phyloP scores from a whole-genome alignment of 2,113 vertebrate species.

The Mirounga angustirostris region DNA sequence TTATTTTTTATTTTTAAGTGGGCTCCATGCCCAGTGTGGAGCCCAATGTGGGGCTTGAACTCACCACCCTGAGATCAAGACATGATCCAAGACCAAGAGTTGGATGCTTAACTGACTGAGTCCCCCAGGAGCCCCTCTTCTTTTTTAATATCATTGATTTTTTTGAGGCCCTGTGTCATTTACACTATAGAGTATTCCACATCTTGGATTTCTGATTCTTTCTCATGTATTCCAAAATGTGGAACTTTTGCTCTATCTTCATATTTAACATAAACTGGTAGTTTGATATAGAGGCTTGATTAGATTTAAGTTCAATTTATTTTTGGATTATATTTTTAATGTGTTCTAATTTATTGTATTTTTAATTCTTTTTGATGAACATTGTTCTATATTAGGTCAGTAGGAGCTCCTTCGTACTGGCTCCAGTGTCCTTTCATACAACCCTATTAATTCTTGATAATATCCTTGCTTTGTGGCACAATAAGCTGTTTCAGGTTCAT shows the following conservation, averaged over 20 bases:
- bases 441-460: background rate
- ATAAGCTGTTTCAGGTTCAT: background rate
- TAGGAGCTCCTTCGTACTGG: background rate
- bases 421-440: background rate
- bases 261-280: slow-evolving; percentile 26
- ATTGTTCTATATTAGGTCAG: background rate
- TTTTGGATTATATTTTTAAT: slow-evolving; percentile 27
- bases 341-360: background rate
- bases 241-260: background rate
- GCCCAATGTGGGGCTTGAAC: background rate
- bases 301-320: slow-evolving; percentile 54
- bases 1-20: background rate
- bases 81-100: background rate
- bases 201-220: slow-evolving; percentile 19
- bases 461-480: background rate
- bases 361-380: slow-evolving; percentile 41
- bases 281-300: slow-evolving; percentile 23
- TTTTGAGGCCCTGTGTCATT: background rate
- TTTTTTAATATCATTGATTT: background rate
- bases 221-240: background rate
- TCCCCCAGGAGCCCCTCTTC: background rate
- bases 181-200: background rate
- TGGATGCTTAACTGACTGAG: background rate
- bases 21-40: background rate
- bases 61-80: background rate